Conservation (phyloP, 37 sponge, comb jelly and placozoan species). For the Chondrilla cf. caribensis region DNA sequence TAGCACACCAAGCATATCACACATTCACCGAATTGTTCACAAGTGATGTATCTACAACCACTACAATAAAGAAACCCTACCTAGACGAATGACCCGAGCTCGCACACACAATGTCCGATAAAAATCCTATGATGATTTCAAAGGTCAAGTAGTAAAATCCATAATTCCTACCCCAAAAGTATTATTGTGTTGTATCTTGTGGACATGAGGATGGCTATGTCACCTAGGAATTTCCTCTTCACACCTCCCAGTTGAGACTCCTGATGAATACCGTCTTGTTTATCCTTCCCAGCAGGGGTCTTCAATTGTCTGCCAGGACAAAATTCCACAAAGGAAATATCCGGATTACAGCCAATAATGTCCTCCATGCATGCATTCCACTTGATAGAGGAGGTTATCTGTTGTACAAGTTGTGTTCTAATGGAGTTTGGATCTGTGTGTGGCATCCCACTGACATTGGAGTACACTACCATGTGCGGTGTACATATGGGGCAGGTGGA, state of each 20-base stretch:
- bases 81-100: too few relatives aligned
- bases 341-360: constrained; percentile 27
- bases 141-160: too few relatives aligned
- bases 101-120: too few relatives aligned
- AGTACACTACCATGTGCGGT: constrained; percentile 72
- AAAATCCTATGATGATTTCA: too few relatives aligned
- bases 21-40: too few relatives aligned
- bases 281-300: constrained; percentile 55
- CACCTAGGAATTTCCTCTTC: too few relatives aligned
- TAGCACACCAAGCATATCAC: too few relatives aligned
- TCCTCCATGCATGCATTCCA: constrained; percentile 64
- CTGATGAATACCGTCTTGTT: constrained; percentile 34
- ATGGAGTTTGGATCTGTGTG: constrained; percentile 53
- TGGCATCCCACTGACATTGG: constrained; percentile 78
- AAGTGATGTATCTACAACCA: too few relatives aligned
- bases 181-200: too few relatives aligned
- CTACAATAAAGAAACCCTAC: too few relatives aligned
- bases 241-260: not conserved
- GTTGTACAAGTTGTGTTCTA: constrained; percentile 28
- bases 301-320: constrained; percentile 79
- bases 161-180: too few relatives aligned
- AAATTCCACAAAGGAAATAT: constrained; percentile 53
- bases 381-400: constrained; percentile 64
- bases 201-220: too few relatives aligned
- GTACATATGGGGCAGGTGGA: constrained; percentile 42